Percentiles rank a stretch among this genome's conserved stretches.
Conservation (phyloP, 2,888 invertebrate species). For the Amblyjoppa proteus region DNA sequence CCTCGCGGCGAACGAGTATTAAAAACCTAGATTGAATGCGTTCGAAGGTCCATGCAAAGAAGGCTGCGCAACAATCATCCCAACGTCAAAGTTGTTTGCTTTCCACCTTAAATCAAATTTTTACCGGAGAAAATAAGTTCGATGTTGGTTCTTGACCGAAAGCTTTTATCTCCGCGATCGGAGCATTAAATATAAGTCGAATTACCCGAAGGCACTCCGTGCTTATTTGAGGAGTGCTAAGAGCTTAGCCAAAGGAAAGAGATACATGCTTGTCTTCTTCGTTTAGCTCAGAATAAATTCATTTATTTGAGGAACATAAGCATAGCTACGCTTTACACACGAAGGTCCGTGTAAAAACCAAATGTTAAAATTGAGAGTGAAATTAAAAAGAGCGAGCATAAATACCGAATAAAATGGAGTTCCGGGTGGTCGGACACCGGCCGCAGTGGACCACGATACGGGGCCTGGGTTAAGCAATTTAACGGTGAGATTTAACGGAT, state of each 20-base stretch:
- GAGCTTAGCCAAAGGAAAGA: background rate
- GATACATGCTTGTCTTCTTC: too few species aligned
- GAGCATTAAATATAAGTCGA: background rate
- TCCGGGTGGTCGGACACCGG: constrained; percentile 35
- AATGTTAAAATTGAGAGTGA: constrained; percentile 4
- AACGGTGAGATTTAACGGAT: constrained; percentile 55
- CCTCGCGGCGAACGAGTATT: constrained; percentile 26
- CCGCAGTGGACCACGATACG: background rate
- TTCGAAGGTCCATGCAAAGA: constrained; percentile 24
- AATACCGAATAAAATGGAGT: constrained; percentile 30
- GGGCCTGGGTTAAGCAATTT: constrained; percentile 43
- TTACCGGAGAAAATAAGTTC: constrained; percentile 5
- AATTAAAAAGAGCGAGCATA: constrained; percentile 13
- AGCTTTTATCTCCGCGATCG: background rate
- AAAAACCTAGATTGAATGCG: constrained; percentile 43
- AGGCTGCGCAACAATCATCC: background rate
- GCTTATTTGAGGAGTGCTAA: constrained; percentile 22
- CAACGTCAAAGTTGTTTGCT: constrained; percentile 1
- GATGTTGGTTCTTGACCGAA: constrained; percentile 40
- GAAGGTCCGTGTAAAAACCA: constrained; percentile 3
- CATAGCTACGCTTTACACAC: too few species aligned
- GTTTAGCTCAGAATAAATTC: too few species aligned
- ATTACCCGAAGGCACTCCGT: background rate
- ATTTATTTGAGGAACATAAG: too few species aligned
- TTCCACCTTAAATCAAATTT: constrained; percentile 26